Evolutionary conservation across 1,140 invertebrate genomes (phyloP).

Genomic region (Drosophila yakuba): DNA sequence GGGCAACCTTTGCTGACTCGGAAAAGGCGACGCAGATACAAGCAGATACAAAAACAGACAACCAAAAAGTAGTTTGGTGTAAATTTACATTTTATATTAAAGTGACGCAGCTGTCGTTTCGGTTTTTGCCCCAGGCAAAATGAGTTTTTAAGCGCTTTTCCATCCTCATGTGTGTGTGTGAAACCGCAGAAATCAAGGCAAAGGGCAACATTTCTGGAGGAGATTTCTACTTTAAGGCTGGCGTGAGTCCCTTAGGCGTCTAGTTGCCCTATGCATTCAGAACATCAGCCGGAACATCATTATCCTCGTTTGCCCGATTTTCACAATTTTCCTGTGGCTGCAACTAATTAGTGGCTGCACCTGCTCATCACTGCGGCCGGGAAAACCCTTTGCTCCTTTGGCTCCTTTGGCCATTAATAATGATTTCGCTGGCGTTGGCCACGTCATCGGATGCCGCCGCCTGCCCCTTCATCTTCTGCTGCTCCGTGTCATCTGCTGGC

Average conservation of each 20-base stretch:
- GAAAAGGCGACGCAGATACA: slow-evolving; percentile 4
- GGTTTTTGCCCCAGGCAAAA: slow-evolving; percentile 46
- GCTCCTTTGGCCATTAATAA: slow-evolving; percentile 25
- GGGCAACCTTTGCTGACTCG: slow-evolving; percentile 29
- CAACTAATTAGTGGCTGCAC: slow-evolving; percentile 54
- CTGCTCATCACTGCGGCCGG: slow-evolving; percentile 25
- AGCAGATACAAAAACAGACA: background rate
- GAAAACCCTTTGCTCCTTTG: slow-evolving; percentile 8
- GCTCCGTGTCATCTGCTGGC: slow-evolving; percentile 39
- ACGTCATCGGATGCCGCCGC: slow-evolving; percentile 44
- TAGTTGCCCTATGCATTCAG: slow-evolving; percentile 25
- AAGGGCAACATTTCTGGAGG: slow-evolving; percentile 53
- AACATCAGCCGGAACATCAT: background rate
- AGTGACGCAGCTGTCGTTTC: slow-evolving; percentile 49
- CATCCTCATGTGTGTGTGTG: slow-evolving; percentile 12
- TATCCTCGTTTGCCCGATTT: no score
- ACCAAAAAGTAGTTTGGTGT: slow-evolving; percentile 65
- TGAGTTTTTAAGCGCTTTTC: slow-evolving; percentile 72
- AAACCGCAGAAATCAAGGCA: slow-evolving; percentile 72
- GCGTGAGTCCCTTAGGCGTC: slow-evolving; percentile 2
- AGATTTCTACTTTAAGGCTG: background rate
- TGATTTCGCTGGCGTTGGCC: slow-evolving; percentile 24
- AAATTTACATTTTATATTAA: slow-evolving; percentile 81
- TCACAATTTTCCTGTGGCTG: slow-evolving; percentile 30
- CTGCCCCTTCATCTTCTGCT: slow-evolving; percentile 37